Base-by-base conservation (phyloP, 1,140 invertebrate genomes). In the Drosophila seguyi region DNA sequence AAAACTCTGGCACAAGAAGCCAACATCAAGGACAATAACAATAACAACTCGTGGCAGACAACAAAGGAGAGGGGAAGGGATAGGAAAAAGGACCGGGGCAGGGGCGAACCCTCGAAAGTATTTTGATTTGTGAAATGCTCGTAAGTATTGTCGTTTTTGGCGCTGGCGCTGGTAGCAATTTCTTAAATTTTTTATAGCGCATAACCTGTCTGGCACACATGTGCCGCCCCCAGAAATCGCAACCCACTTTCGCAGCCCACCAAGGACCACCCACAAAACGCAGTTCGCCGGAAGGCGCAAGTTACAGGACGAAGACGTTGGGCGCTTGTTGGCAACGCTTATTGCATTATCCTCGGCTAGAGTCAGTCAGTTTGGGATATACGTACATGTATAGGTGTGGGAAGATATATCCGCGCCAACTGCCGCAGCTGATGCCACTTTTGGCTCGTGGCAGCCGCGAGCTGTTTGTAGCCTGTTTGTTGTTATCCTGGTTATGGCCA, bases 141-240 rank as follows among this genome's bases (percentile, higher is more conserved):
- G 79, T 77, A 88, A 87, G 84, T 88, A 88, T 87, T 87, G 84
- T 87, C 84, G 80, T 87, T 88, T 77, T 79, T 88, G 67, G 80
- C 69, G 36, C 75, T 81, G 78, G 79, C 68, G 39, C 53, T 78
- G 84, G 73, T 79, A 78, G 84, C 76, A 88, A 87, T 88, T 87
- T 88, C 84, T 88, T 88, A 88, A 88, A 87, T 87, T 88, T 87
- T 88, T 87, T 87, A 87, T 87, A 81, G 84, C 84, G 80, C 84
- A 87, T 87, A 87, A 87, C 84, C 84, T 87, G 84, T 87, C 84
- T 87, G 84, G 52, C 84, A 88, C 84, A 87, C 84, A 87, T 88
- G 85, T 79, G 80, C 72, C 56, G 25, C 27, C 36, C 45, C 50
- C 10, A 3, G 34, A 42, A 65, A 27, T n/a, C 27, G 4, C 47